Evolutionary conservation across 92 coral and sea anemone genomes (phyloP), one percentile per base, ranked within the genome.

Genomic region (Nematostella vectensis): DNA sequence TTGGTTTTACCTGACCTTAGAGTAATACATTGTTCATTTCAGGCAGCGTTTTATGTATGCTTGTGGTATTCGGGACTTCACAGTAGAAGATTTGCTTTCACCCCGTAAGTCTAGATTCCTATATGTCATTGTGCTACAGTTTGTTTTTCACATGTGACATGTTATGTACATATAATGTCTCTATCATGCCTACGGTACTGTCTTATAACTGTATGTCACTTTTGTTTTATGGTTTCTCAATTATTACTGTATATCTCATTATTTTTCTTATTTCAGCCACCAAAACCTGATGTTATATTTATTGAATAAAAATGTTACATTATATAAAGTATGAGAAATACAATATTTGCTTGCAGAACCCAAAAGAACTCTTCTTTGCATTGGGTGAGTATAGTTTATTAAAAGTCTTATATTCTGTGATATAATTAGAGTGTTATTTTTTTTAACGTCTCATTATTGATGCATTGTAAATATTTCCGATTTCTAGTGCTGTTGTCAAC

Each of bases 31-130:
- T n/a, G n/a, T n/a, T n/a, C n/a, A n/a, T 33, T 33, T 33, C 62
- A 89, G 96, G 62, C 94, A 89, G 43, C 73, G 96, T 21, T 80
- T 79, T 54, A 83, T 83, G 94, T 81, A 42, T 69, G 83, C 88
- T 8, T 83, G 88, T 73, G 76, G 88, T 21, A 78, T 80, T 18
- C 83, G 62, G 37, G 83, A 89, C 55, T 89, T 89, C 48, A 79
- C 78, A 38, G 75, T 76, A 17, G 62, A 68, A 67, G 94, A 89
- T 57, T 50, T 89, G 11, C 48, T 70, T 15, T 12, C 61, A 30
- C 94, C 96, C 68, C 79, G 94, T 89, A 74, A 67, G 93, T 59
- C 29, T 10, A 10, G 3, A 43, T 6, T 6, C 40, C 40, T 54
- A 23, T n/a, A n/a, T 23, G 16, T 12, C n/a, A 13, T 38, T 0